Conservation (phyloP, 2,113 vertebrate species). For the Trogon surrucura region DNA sequence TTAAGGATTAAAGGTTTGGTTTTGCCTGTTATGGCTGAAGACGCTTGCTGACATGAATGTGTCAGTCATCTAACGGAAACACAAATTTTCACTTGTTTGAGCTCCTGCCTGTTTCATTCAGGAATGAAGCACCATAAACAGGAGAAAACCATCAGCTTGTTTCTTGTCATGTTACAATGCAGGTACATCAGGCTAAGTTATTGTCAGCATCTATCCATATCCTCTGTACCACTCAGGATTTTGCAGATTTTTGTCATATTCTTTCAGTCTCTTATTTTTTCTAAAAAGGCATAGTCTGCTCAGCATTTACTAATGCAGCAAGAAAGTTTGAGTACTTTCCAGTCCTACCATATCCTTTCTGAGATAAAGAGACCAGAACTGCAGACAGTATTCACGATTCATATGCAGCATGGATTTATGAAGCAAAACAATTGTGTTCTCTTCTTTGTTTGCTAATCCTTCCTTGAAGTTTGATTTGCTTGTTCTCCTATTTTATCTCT, state of each 20-base stretch:
- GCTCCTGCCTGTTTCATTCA: neutral
- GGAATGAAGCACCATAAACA: neutral
- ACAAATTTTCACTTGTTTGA: neutral
- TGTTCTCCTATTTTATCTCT: neutral
- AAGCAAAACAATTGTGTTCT: neutral
- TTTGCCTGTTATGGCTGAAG: neutral
- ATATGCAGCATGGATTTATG: neutral
- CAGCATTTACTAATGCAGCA: rapidly evolving
- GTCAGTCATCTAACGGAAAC: neutral
- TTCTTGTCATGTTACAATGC: neutral
- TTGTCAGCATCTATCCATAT: neutral
- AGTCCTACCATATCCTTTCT: neutral
- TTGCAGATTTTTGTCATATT: neutral
- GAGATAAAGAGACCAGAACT: neutral
- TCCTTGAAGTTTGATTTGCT: neutral
- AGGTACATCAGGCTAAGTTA: neutral
- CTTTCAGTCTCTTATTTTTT: neutral
- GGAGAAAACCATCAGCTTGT: neutral
- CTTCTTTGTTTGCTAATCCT: neutral
- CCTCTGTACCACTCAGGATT: neutral
- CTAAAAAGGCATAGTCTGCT: neutral
- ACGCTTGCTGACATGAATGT: neutral
- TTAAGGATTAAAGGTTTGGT: neutral
- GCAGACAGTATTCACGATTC: neutral
- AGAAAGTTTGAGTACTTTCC: neutral